Percentiles rank a stretch among this genome's conserved stretches.
Evolutionary conservation across 2,113 vertebrate genomes (phyloP).

Genomic region (Propithecus coquereli): DNA sequence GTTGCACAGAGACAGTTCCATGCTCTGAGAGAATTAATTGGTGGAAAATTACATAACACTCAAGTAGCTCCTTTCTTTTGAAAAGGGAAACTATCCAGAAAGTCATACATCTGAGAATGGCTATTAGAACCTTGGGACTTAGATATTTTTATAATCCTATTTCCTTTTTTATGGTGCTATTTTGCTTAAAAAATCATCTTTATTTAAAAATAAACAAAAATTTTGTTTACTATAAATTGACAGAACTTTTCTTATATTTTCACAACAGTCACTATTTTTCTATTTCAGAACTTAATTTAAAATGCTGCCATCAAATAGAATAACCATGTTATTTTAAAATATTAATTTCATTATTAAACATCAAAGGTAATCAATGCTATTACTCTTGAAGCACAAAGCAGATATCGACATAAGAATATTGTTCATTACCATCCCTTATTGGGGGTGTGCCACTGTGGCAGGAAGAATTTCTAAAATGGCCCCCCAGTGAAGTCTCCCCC

Average conservation of each 20-base stretch:
- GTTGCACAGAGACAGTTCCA: rapidly evolving
- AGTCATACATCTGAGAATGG: not conserved
- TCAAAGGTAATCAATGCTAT: not conserved
- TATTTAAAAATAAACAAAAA: not conserved
- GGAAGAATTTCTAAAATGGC: not conserved
- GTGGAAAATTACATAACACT: not conserved
- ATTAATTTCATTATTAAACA: not conserved
- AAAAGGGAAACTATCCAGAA: not conserved
- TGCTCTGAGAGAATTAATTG: not conserved
- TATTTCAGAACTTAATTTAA: not conserved
- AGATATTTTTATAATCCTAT: not conserved
- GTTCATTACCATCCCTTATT: rapidly evolving
- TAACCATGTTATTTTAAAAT: not conserved
- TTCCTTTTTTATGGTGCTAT: not conserved
- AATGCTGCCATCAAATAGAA: not conserved
- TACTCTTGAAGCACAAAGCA: not conserved
- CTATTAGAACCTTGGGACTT: not conserved
- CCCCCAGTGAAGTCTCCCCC: rapidly evolving
- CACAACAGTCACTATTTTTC: not conserved
- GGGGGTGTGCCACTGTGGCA: not conserved
- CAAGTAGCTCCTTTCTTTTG: not conserved
- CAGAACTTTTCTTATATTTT: not conserved
- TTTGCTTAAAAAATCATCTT: not conserved
- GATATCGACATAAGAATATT: not conserved
- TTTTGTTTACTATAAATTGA: not conserved